Conservation (phyloP, 2,888 invertebrate genomes). For the Ametastegia equiseti region DNA sequence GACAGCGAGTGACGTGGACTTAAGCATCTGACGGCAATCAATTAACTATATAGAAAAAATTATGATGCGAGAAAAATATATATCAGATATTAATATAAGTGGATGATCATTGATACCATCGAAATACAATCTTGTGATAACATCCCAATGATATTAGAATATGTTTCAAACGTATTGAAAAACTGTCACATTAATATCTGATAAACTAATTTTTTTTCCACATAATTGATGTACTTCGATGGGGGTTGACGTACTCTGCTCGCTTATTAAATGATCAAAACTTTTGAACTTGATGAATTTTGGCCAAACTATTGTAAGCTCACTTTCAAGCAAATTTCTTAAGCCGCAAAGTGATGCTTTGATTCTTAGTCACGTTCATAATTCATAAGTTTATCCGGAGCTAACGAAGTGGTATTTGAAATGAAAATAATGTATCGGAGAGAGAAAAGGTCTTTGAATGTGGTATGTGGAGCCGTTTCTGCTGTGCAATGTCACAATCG, state of each 20-base stretch:
- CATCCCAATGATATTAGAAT: not conserved
- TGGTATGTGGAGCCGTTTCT: constrained; percentile 32
- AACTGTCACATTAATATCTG: not conserved
- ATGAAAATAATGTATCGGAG: constrained; percentile 22
- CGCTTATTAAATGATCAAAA: too few relatives aligned
- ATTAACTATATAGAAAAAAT: constrained; percentile 20
- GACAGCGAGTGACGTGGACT: constrained; percentile 38
- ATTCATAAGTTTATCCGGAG: not conserved
- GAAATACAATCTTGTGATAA: not conserved
- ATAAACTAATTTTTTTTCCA: not conserved
- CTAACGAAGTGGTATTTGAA: not conserved
- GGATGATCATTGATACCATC: not conserved
- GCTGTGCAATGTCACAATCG: constrained; percentile 43
- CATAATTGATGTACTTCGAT: not conserved
- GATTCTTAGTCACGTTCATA: not conserved
- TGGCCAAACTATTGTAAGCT: not conserved
- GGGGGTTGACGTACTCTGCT: too few relatives aligned
- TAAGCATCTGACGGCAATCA: constrained; percentile 6
- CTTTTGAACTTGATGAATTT: not conserved
- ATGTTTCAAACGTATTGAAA: not conserved
- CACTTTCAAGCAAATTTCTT: not conserved
- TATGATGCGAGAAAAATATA: constrained; percentile 18
- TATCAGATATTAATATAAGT: not conserved
- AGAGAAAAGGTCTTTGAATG: not conserved
- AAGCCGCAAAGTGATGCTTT: not conserved